These are phyloP conservation scores for Hypomesus transpacificus DNA, from an alignment of 2,113 vertebrate genomes.

Conservation along the genomic window DNA sequence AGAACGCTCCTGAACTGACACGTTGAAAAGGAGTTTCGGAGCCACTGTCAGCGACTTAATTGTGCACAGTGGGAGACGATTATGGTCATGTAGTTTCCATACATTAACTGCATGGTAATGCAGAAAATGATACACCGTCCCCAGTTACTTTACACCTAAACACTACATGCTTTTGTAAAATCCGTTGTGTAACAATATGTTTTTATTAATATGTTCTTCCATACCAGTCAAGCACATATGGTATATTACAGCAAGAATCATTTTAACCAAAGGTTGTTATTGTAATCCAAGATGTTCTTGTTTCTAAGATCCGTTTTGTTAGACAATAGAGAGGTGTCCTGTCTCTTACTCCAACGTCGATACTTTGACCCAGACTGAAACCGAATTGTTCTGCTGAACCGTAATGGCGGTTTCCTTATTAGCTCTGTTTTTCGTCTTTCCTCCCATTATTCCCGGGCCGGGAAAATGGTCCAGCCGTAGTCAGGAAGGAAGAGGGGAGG, in stretches of 20 bases:
- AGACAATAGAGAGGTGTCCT: neutral
- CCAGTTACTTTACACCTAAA: too few relatives aligned
- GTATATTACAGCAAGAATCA: neutral
- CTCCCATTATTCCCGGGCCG: constrained; percentile 67
- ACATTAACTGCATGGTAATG: too few relatives aligned
- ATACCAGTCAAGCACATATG: too few relatives aligned
- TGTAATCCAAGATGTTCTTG: neutral
- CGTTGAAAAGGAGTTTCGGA: neutral
- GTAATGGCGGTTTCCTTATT: constrained; percentile 51
- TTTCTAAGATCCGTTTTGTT: neutral
- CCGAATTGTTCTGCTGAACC: constrained; percentile 39
- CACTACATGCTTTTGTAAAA: too few relatives aligned
- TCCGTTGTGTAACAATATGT: too few relatives aligned
- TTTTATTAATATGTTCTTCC: too few relatives aligned
- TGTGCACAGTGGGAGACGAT: neutral
- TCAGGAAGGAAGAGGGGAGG: constrained; percentile 71
- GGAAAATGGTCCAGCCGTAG: constrained; percentile 54
- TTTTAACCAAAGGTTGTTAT: neutral
- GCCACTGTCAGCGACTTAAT: neutral
- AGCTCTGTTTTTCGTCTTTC: constrained; percentile 59
- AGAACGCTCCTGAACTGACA: neutral
- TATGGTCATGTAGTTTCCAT: neutral
- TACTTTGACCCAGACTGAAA: constrained; percentile 13
- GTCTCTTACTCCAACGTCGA: neutral
- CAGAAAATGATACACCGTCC: too few relatives aligned